Evolutionary conservation across 2,113 vertebrate species (phyloP).

Genomic region (Sylvicapra grimmia): DNA sequence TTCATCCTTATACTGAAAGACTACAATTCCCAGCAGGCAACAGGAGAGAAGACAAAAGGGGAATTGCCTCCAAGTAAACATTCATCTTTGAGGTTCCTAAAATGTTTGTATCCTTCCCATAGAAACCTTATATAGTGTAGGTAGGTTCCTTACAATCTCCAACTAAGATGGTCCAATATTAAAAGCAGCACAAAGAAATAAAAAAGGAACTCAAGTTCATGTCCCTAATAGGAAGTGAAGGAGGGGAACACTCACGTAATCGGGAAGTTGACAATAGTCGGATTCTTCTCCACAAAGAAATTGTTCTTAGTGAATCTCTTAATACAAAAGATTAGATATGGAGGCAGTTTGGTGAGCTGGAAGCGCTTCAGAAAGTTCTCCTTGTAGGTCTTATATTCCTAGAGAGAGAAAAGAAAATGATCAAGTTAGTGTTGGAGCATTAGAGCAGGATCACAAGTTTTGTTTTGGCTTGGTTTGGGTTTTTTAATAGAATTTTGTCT

Average conservation of each 20-base stretch:
- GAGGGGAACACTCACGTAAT: conserved; percentile 86
- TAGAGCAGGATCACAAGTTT: not conserved
- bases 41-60: not conserved
- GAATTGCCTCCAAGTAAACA: not conserved
- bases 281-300: conserved; percentile 99
- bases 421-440: not conserved
- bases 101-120: not conserved
- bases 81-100: not conserved
- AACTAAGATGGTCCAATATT: not conserved
- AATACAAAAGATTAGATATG: conserved; percentile 98
- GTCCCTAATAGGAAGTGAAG: too few relatives aligned
- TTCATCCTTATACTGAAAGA: not conserved
- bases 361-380: conserved; percentile 98
- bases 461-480: not conserved
- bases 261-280: conserved; percentile 98
- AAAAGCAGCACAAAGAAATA: not conserved
- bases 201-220: not conserved
- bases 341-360: conserved; percentile 94
- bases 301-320: conserved; percentile 99
- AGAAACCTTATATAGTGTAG: not conserved
- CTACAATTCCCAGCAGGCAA: not conserved
- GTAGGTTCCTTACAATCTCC: not conserved
- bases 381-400: conserved; percentile 99
- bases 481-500: conserved; percentile 20
- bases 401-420: not conserved